Conservation (phyloP, 2,797 vertebrate species). For the Spondyliosoma cantharus region DNA sequence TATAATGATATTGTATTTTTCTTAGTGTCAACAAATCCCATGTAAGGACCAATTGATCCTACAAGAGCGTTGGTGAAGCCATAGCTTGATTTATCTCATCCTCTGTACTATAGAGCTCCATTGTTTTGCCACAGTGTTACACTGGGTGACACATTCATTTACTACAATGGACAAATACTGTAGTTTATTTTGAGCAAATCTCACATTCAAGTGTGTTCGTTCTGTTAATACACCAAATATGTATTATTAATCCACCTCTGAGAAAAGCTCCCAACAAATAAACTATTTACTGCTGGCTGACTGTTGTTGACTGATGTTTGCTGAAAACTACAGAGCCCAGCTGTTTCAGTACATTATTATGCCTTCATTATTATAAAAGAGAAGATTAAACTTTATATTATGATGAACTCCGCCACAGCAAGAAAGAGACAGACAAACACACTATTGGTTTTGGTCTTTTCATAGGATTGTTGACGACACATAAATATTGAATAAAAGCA, state of each 20-base stretch:
- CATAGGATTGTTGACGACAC: background rate
- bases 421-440: background rate
- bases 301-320: background rate
- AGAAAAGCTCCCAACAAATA: background rate
- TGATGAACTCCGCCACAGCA: no score
- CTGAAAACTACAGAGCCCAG: background rate
- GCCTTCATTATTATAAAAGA: background rate
- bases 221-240: background rate
- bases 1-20: background rate
- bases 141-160: no score
- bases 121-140: background rate
- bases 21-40: background rate
- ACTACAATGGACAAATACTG: background rate
- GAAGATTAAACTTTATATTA: no score
- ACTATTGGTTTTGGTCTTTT: constrained; percentile 11
- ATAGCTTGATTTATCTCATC: background rate
- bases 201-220: background rate
- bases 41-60: background rate
- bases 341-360: background rate
- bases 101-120: background rate
- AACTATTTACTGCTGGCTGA: background rate
- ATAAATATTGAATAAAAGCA: background rate
- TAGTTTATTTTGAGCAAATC: background rate
- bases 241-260: background rate
- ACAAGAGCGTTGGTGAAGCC: background rate